Evolutionary conservation across 2,888 invertebrate genomes (phyloP), one percentile per base, ranked within the genome.

Genomic region (Liodrosophila aerea): DNA sequence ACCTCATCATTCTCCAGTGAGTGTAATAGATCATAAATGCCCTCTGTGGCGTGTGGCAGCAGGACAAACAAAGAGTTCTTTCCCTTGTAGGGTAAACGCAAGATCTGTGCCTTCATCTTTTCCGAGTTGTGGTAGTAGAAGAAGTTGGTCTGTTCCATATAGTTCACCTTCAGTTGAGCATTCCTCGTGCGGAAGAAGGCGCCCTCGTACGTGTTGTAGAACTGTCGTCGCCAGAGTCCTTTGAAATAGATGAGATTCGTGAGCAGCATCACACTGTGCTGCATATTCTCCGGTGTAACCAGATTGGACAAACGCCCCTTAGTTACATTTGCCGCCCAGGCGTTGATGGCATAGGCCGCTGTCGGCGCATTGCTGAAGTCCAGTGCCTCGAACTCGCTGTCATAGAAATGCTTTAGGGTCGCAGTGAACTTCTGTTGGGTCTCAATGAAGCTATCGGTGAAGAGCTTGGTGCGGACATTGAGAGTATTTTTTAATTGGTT

Each of bases 201-300:
- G 0, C 91, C 92, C 0, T 88, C 68, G 51, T 89, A 91, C 0
- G 95, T 95, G 0, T 90, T 89, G 58, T 93, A 92, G 12, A 92
- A 91, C 0, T 92, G 90, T 62, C 93, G 91, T 0, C 92, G 91
- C 97, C 97, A 97, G 0, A 92, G 91, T 0, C 96, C 96, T 87
- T 95, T 94, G 91, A 96, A 96, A 90, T 93, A 96, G 27, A 97
- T 90, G 0, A 95, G 94, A 89, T 95, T 96, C 27, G 94, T 91
- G 34, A 96, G 89, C 37, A 96, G 75, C 87, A 96, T 91, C 1
- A 94, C 91, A 13, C 93, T 92, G 46, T 92, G 91, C 18, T 91
- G 83, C 0, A 95, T 84, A 60, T 73, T 86, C 92, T 95, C 93
- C 78, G 92, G 91, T 7, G 90, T 90, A 5, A 95, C 92, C 45